Evolutionary conservation across 2,797 vertebrate species (phyloP).

Genomic region (Acanthurus lineatus): DNA sequence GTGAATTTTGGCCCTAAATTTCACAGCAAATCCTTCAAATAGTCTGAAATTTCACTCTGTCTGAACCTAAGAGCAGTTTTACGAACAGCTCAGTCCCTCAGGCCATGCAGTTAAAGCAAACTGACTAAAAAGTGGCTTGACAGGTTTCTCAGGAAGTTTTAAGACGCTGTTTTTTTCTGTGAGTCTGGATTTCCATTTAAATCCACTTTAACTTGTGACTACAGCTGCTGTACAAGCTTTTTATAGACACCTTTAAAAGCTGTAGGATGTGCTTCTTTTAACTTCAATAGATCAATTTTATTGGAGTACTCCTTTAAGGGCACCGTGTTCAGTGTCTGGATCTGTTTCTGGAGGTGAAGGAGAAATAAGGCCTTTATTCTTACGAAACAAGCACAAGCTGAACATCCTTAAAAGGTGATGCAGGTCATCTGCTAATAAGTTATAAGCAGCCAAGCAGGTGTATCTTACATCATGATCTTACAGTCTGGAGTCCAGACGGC

Average conservation of each 20-base stretch:
- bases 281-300: not conserved
- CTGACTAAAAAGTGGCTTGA: not conserved
- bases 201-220: not conserved
- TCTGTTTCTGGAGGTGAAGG: not conserved
- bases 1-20: not conserved
- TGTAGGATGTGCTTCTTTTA: not conserved
- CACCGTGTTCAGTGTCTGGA: not conserved
- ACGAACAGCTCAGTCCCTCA: not conserved
- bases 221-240: not conserved
- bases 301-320: conserved; percentile 7
- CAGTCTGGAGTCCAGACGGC: conserved; percentile 13
- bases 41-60: not conserved
- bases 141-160: not conserved
- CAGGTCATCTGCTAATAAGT: conserved; percentile 37
- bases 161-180: not conserved
- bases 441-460: conserved; percentile 40
- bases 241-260: not conserved
- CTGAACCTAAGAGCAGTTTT: not conserved
- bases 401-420: conserved; percentile 42
- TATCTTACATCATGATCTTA: conserved; percentile 36
- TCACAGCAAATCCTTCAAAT: not conserved
- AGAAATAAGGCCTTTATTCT: conserved; percentile 18
- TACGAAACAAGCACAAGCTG: conserved; percentile 31
- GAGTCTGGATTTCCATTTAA: not conserved
- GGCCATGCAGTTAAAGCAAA: not conserved